Evolutionary conservation across 30 jellyfish, hydroid and myxozoan genomes (phyloP).

Genomic region (Pseudorhiza aurosa): DNA sequence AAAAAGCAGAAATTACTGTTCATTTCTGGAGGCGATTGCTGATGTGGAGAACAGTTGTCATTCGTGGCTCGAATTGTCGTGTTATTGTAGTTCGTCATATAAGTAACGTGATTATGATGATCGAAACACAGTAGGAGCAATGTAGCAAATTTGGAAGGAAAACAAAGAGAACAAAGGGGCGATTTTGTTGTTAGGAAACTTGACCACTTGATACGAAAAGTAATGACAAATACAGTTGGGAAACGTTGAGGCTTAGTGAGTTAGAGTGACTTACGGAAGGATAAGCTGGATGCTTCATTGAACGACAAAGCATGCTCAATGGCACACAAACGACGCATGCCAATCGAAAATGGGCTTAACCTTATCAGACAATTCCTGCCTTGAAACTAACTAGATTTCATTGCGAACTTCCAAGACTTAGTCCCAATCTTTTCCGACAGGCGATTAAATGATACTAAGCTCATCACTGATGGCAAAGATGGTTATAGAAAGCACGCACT

Average conservation of each 20-base stretch:
- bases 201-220: conserved; percentile 1
- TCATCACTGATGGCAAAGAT: conserved; percentile 1
- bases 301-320: conserved; percentile 15
- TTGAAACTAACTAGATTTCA: conserved; percentile 47
- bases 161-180: conserved; percentile 1
- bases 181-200: conserved; percentile 21
- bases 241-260: conserved; percentile 5
- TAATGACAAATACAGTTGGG: conserved; percentile 40
- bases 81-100: not conserved
- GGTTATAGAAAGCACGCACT: conserved; percentile 1
- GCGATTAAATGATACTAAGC: conserved; percentile 22
- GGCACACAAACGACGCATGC: conserved; percentile 21
- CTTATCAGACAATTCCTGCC: conserved; percentile 41
- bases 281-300: not conserved
- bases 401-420: conserved; percentile 13
- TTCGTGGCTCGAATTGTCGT: not conserved
- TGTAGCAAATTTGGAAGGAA: conserved; percentile 7
- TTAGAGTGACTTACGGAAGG: conserved; percentile 2
- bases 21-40: too few species aligned
- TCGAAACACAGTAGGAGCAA: not conserved
- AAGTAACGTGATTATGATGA: not conserved
- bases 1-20: too few species aligned
- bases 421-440: conserved; percentile 22
- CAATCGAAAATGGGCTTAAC: conserved; percentile 11
- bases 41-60: not conserved